These are phyloP conservation scores for Sepiola atlantica DNA, from an alignment of 2,888 invertebrate species.

Conservation along the genomic window DNA sequence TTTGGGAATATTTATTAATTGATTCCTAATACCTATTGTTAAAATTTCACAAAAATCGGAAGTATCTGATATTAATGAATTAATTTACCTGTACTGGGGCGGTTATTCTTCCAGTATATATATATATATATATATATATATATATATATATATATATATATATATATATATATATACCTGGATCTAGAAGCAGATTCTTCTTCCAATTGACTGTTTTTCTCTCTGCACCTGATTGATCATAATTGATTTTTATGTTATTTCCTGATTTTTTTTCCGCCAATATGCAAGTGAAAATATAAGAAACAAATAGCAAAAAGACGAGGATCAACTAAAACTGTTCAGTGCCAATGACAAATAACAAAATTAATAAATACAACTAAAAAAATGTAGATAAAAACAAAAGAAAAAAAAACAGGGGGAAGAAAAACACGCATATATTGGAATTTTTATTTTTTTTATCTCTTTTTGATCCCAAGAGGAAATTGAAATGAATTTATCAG, in stretches of 20 bases:
- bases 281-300: background rate
- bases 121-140: background rate
- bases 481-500: conserved; percentile 10
- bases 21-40: too few species aligned
- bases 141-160: conserved; percentile 23
- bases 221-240: background rate
- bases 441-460: background rate
- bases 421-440: background rate
- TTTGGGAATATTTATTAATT: too few species aligned
- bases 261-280: conserved; percentile 18
- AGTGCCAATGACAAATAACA: conserved; percentile 22
- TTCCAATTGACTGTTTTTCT: background rate
- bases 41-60: too few species aligned
- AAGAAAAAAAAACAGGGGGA: background rate
- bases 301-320: background rate
- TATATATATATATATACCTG: background rate
- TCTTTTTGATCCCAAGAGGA: conserved; percentile 7
- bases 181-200: background rate
- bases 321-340: background rate
- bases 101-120: too few species aligned
- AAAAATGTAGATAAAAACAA: background rate
- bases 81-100: too few species aligned
- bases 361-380: background rate
- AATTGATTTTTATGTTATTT: conserved; percentile 22
- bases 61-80: too few species aligned